phyloP scores from a whole-genome alignment of 1,140 invertebrate genomes.

The Stegodyphus dumicola region DNA sequence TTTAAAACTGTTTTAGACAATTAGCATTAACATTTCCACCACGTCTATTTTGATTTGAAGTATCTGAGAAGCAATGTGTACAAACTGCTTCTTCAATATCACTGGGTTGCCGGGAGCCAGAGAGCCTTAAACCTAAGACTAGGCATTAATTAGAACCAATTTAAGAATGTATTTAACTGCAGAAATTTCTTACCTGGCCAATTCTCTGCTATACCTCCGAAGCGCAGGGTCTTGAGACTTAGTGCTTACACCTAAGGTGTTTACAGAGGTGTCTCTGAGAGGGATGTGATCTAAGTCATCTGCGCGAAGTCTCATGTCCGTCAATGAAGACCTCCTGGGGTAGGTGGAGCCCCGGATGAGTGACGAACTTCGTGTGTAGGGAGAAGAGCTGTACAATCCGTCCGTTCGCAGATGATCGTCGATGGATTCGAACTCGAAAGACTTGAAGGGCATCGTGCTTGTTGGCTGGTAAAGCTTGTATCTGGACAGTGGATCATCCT shows the following conservation, averaged over 20 bases:
- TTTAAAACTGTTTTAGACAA: no score
- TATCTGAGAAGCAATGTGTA: no score
- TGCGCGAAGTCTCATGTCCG: constrained; percentile 9
- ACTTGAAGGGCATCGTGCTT: constrained; percentile 70
- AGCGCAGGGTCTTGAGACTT: constrained; percentile 24
- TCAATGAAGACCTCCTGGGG: constrained; percentile 36
- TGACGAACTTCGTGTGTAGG: background rate
- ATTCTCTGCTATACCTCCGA: constrained; percentile 43
- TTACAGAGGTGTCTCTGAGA: constrained; percentile 32
- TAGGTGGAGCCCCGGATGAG: constrained; percentile 19
- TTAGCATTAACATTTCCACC: no score
- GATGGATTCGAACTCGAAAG: constrained; percentile 71
- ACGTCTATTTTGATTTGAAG: no score
- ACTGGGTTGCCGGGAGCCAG: no score
- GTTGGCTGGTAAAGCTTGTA: constrained; percentile 64
- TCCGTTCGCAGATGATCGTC: constrained; percentile 67
- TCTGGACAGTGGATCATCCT: constrained; percentile 46
- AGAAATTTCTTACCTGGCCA: constrained; percentile 15
- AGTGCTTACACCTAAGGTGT: background rate
- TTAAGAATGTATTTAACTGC: no score
- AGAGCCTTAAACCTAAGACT: no score
- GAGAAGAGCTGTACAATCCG: constrained; percentile 53
- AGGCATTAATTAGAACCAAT: no score
- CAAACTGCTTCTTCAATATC: no score
- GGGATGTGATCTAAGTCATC: background rate